Base-by-base conservation (phyloP, 2,113 vertebrate species). In the Sapajus apella region DNA sequence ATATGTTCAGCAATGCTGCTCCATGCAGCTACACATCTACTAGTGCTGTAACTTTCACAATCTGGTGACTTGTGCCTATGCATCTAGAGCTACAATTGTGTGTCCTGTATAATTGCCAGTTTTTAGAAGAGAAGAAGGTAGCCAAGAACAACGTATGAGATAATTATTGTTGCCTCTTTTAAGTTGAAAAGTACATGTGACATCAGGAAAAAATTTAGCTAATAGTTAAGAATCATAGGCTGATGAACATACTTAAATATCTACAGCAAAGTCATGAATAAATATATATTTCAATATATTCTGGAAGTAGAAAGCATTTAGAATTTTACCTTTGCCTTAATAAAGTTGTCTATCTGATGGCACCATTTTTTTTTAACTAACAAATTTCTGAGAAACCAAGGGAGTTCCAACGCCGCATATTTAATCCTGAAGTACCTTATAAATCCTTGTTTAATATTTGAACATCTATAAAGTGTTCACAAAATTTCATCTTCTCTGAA, bases 401-500 rank as follows among this genome's bases (percentile, higher is more conserved):
- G 37, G 55, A 75, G 35, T 3, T 52, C 13, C 37, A 88, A 32
- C 13, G 77, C 8, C 5, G 12, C 2, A 7, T 66, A 40, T 85
- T 66, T 47, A 96, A 89, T 95, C 23, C 25, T 81, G 52, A 94
- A n/a, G 35, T 75, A 95, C 18, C 21, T 90, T 90, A 50, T 80
- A 58, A 93, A 50, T 82, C n/a, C 21, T 87, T 90, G 25, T 80
- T 96, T 97, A 77, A 92, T 97, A 96, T 81, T 96, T 94, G 64
- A 97, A 77, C 27, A 80, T 17, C 25, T 94, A 95, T 9, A 68
- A 96, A 75, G 66, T 76, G 7, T 43, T 82, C n/a, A 84, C 23
- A 95, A 95, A 50, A 66, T 55, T 82, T 97, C 47, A 84, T 92
- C 64, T 92, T 95, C 55, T 94, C 88, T 95, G 85, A 94, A 95